Conservation (phyloP, 2,888 invertebrate species). For the Drosophila melanosoma region DNA sequence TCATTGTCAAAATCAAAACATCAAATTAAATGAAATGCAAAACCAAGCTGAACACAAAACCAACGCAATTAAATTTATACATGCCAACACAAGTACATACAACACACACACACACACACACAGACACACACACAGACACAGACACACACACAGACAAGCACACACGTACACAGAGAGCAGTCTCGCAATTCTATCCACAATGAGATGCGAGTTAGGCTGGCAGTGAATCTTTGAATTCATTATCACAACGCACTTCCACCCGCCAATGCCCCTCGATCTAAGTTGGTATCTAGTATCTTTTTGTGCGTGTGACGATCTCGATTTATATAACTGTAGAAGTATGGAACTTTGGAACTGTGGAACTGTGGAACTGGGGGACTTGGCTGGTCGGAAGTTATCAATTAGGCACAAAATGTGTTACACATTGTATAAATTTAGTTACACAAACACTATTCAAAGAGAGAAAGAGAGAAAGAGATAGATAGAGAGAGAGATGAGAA, state of each 20-base stretch:
- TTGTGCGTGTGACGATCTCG: conserved; percentile 47
- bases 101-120: neutral
- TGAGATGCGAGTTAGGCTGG: conserved; percentile 54
- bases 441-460: conserved; percentile 44
- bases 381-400: conserved; percentile 77
- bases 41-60: neutral
- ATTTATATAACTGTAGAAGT: conserved; percentile 1
- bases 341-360: neutral
- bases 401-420: conserved; percentile 79
- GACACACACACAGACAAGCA: neutral
- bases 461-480: neutral
- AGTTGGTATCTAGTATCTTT: conserved; percentile 1
- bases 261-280: conserved; percentile 1
- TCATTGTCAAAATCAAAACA: conserved; percentile 1
- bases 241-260: conserved; percentile 61
- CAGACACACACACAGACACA: neutral
- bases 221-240: conserved; percentile 82
- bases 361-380: conserved; percentile 27
- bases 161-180: neutral
- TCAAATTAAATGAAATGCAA: conserved; percentile 3
- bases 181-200: conserved; percentile 15
- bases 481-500: conserved; percentile 11
- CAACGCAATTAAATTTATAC: conserved; percentile 9
- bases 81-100: neutral
- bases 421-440: conserved; percentile 80